Evolutionary conservation across 30 jellyfish, hydroid and myxozoan genomes (phyloP).

Genomic region (Hydractinia symbiolongicarpus): DNA sequence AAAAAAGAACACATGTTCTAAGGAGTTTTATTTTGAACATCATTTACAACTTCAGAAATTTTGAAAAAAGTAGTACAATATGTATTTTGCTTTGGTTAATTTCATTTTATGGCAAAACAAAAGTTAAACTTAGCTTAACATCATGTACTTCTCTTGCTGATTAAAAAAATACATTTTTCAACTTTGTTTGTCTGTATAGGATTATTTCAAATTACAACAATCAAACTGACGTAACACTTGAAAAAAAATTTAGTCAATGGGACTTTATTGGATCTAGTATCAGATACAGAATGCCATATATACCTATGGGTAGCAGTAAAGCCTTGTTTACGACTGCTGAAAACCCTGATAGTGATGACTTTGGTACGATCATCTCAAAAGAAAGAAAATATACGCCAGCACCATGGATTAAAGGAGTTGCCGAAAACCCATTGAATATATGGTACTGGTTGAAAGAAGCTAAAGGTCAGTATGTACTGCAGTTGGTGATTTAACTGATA

Average conservation of each 20-base stretch:
- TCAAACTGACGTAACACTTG: conserved; percentile 81
- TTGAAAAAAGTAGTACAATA: no score
- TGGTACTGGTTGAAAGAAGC: conserved; percentile 97
- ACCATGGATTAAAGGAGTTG: conserved; percentile 76
- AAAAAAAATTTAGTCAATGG: conserved; percentile 90
- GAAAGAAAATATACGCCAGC: conserved; percentile 70
- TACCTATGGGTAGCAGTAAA: conserved; percentile 47
- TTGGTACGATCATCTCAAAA: conserved; percentile 81
- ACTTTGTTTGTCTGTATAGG: conserved; percentile 29
- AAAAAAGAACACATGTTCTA: no score
- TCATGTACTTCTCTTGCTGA: neutral
- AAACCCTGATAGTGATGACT: conserved; percentile 55
- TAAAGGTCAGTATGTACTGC: conserved; percentile 46
- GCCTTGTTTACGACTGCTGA: conserved; percentile 84
- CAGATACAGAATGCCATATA: conserved; percentile 91
- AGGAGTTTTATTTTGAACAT: no score
- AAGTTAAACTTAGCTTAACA: no score
- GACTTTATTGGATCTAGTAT: conserved; percentile 61
- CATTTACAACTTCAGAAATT: no score
- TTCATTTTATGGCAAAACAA: no score
- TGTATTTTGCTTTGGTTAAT: no score
- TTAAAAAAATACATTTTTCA: neutral
- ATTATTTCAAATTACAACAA: conserved; percentile 46
- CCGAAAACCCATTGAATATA: conserved; percentile 70
- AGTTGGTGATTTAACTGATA: neutral